Evolutionary conservation across 2,113 vertebrate genomes (phyloP).

Genomic region (Tetrao urogallus): DNA sequence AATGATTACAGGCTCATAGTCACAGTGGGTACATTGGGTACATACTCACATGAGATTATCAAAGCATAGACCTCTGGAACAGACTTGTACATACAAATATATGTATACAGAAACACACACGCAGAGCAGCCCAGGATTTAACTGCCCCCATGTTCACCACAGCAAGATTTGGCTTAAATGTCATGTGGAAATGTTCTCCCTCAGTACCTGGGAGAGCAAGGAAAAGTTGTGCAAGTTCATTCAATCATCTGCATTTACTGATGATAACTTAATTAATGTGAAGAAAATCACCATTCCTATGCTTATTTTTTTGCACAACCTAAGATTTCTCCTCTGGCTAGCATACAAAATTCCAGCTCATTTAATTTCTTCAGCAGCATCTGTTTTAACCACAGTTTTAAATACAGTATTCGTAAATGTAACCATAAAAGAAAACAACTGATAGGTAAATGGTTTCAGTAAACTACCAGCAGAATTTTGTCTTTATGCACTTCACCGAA

Average conservation of each 20-base stretch:
- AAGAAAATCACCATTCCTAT: not conserved
- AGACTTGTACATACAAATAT: accelerated
- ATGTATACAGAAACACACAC: too few relatives aligned
- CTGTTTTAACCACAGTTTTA: not conserved
- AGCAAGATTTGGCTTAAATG: not conserved
- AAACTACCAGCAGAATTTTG: conserved; percentile 2
- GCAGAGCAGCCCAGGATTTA: not conserved
- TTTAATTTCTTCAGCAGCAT: not conserved
- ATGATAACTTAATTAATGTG: conserved; percentile 28
- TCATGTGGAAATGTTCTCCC: not conserved
- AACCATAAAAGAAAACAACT: conserved; percentile 1
- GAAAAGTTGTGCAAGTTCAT: not conserved
- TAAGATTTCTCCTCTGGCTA: not conserved
- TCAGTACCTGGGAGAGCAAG: not conserved
- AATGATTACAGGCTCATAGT: accelerated
- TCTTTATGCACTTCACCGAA: not conserved
- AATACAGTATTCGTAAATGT: not conserved
- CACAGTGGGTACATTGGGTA: not conserved
- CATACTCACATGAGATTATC: accelerated
- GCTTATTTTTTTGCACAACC: not conserved
- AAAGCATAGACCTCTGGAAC: accelerated
- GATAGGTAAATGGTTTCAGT: conserved; percentile 23
- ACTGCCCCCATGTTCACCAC: not conserved
- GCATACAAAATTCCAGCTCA: not conserved
- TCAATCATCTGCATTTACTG: not conserved